Evolutionary conservation across 2,113 vertebrate species (phyloP), one percentile per base, ranked within the genome.

Genomic region (Geococcyx californianus): DNA sequence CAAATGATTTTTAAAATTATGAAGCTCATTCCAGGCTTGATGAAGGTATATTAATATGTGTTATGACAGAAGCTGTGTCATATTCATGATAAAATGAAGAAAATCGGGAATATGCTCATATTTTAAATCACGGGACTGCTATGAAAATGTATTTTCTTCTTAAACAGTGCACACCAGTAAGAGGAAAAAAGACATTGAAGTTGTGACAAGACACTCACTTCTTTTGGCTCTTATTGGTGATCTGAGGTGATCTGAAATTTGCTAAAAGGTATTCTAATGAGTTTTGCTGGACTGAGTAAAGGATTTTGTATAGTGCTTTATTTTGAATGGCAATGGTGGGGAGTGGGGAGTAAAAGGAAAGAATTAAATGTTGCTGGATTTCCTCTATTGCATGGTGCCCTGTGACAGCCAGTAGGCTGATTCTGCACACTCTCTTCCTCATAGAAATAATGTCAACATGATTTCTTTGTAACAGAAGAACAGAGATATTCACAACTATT

Each of bases 21-120:
- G 34, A 52, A 90, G 78, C 38, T 92, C 51, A 59, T 90, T 91
- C 59, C 38, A 91, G 83, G 45, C 33, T 93, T 83, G 54, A 95
- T 87, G 84, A 93, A 87, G 51, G 55, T 91, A 63, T 87, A 85
- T 91, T 94, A 95, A 91, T 91, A 66, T 42, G 34, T 93, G 84
- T 95, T 95, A 70, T 97, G 94, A 96, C 95, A 95, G 75, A 18
- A 90, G 10, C 24, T 93, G 24, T 91, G 70, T 95, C 75, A 91
- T 85, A 90, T 91, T 93, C 44, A 26, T 49, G 67, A 64, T 51
- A 80, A 95, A 95, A 89, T 77, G 87, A 94, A 83, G 7, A 83
- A 91, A 96, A 93, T 62, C 51, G 79, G 78, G 59, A 83, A 85
- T 93, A 19, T n/a, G 38, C 36, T 93, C 58, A 18, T 82, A 82